phyloP scores from a whole-genome alignment of 2,888 invertebrate genomes.

The Hydrotaea diabolus region DNA sequence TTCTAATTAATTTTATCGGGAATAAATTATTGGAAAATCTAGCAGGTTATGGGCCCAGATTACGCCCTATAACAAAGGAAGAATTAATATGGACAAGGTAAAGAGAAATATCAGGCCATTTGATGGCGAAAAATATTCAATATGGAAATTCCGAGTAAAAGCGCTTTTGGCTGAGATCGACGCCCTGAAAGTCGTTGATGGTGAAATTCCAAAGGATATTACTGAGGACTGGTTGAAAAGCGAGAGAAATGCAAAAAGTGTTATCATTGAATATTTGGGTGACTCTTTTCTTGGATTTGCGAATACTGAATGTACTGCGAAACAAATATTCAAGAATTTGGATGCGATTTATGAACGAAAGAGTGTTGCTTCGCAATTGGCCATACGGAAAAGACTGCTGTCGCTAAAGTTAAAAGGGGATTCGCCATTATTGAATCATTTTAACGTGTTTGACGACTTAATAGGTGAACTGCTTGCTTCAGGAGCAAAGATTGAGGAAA shows the following conservation, averaged over 20 bases:
- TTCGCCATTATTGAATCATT: slow-evolving; percentile 57
- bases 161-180: slow-evolving; percentile 54
- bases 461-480: too few relatives aligned
- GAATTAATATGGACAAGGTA: too few relatives aligned
- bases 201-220: slow-evolving; percentile 7
- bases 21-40: too few relatives aligned
- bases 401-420: slow-evolving; percentile 55
- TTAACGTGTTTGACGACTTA: slow-evolving; percentile 65
- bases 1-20: too few relatives aligned
- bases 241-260: slow-evolving; percentile 55
- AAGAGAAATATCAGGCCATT: too few relatives aligned
- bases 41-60: too few relatives aligned
- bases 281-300: slow-evolving; percentile 64
- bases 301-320: slow-evolving; percentile 47
- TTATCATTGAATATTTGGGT: slow-evolving; percentile 60
- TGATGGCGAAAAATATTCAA: too few relatives aligned
- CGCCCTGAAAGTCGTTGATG: slow-evolving; percentile 47
- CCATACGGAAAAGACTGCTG: slow-evolving; percentile 55
- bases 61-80: too few relatives aligned
- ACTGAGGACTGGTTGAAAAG: slow-evolving; percentile 50
- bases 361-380: too few relatives aligned
- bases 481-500: slow-evolving; percentile 63
- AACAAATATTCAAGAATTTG: slow-evolving; percentile 59
- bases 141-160: too few relatives aligned
- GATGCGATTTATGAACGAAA: slow-evolving; percentile 60